Percentiles rank a stretch among this genome's conserved stretches.
These are phyloP conservation scores for Magallana ariakensis DNA, from an alignment of 1,140 invertebrate genomes.

Conservation along the genomic window DNA sequence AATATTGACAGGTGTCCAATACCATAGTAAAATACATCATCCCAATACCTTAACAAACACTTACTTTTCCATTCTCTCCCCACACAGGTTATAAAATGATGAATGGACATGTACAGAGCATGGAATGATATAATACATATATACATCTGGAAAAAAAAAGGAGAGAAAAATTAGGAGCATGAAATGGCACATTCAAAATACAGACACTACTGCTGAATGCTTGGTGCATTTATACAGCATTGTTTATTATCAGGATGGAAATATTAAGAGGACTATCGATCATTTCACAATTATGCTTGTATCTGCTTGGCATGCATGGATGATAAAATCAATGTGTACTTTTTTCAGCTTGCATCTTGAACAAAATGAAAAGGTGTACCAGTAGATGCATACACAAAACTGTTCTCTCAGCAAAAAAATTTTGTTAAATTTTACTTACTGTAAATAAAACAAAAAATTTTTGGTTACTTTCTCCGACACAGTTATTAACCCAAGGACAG, in stretches of 20 bases:
- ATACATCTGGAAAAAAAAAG: slow-evolving; percentile 91
- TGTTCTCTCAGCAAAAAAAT: too few relatives aligned
- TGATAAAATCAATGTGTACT: too few relatives aligned
- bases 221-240: background rate
- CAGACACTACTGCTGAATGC: background rate
- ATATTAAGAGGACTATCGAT: too few relatives aligned
- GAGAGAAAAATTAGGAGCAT: background rate
- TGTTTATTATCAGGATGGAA: too few relatives aligned
- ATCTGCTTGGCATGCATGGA: too few relatives aligned
- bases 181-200: slow-evolving; percentile 22
- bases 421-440: slow-evolving; percentile 84
- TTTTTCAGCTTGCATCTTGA: too few relatives aligned
- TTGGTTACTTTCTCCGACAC: slow-evolving; percentile 99
- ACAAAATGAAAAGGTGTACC: too few relatives aligned
- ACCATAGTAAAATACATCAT: too few relatives aligned
- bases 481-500: slow-evolving; percentile 99
- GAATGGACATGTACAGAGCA: slow-evolving; percentile 93
- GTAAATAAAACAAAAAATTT: slow-evolving; percentile 99
- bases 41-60: too few relatives aligned
- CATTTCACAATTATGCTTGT: too few relatives aligned
- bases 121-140: slow-evolving; percentile 97
- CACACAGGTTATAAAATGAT: slow-evolving; percentile 96
- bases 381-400: too few relatives aligned
- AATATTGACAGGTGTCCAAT: too few relatives aligned
- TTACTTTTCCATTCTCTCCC: slow-evolving; percentile 92